Evolutionary conservation across 1,140 invertebrate species (phyloP).

Genomic region (Cydia pomonella): DNA sequence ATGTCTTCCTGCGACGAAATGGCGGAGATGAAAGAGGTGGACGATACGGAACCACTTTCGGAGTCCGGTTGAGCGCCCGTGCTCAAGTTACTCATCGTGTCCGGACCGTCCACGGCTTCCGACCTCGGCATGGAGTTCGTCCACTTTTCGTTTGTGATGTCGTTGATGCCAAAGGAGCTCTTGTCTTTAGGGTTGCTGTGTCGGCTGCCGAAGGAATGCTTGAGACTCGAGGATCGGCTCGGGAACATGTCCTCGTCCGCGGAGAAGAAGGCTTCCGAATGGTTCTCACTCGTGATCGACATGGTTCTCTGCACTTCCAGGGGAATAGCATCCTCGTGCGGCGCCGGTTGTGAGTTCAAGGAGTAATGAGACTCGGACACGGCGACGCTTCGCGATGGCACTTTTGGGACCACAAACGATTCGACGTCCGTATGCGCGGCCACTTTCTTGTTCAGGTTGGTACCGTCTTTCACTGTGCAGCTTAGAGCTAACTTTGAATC

Average conservation of each 20-base stretch:
- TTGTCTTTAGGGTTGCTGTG: slow-evolving; percentile 72
- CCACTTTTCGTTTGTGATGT: slow-evolving; percentile 70
- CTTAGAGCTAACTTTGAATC: slow-evolving; percentile 88
- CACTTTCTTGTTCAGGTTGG: slow-evolving; percentile 53
- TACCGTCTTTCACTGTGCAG: slow-evolving; percentile 66
- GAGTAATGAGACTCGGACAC: slow-evolving; percentile 84
- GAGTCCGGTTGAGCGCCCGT: slow-evolving; percentile 74
- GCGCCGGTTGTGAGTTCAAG: slow-evolving; percentile 77
- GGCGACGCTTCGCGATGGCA: slow-evolving; percentile 74
- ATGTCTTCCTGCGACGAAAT: slow-evolving; percentile 96
- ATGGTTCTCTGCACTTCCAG: slow-evolving; percentile 89
- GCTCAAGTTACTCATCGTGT: slow-evolving; percentile 73
- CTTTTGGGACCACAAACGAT: slow-evolving; percentile 59
- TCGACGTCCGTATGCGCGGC: slow-evolving; percentile 59
- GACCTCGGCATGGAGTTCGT: slow-evolving; percentile 61
- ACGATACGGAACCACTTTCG: slow-evolving; percentile 88
- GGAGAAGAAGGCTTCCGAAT: slow-evolving; percentile 94
- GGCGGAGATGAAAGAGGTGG: slow-evolving; percentile 94
- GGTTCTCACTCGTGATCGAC: slow-evolving; percentile 93
- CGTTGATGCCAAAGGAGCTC: slow-evolving; percentile 63
- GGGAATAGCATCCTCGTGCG: slow-evolving; percentile 78
- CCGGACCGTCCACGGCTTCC: slow-evolving; percentile 60
- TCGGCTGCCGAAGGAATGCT: slow-evolving; percentile 82
- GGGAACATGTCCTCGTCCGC: slow-evolving; percentile 91
- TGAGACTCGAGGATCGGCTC: slow-evolving; percentile 84